Evolutionary conservation across 2,888 invertebrate species (phyloP).

Genomic region (Diaprepes abbreviatus): DNA sequence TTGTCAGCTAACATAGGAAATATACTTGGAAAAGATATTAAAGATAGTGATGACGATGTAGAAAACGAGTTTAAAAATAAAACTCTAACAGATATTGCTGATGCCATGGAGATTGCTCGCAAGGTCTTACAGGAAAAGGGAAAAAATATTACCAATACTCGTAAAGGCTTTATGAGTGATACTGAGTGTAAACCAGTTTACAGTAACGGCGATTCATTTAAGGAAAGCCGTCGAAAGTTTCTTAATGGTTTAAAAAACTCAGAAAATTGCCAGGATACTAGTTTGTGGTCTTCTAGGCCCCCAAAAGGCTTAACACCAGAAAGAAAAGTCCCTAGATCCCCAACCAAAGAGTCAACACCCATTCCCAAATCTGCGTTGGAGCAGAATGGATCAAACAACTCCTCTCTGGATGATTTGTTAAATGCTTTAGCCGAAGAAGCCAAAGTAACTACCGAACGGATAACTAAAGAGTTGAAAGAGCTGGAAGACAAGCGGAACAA

Average conservation of each 20-base stretch:
- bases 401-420: conserved; percentile 77
- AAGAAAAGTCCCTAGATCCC: conserved; percentile 52
- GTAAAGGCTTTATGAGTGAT: conserved; percentile 65
- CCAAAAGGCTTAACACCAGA: conserved; percentile 60
- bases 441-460: conserved; percentile 78
- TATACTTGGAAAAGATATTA: conserved; percentile 75
- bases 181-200: conserved; percentile 60
- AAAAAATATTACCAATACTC: conserved; percentile 61
- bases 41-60: conserved; percentile 51
- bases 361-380: conserved; percentile 56
- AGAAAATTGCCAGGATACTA: conserved; percentile 51
- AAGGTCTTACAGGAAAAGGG: conserved; percentile 66
- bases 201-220: conserved; percentile 60
- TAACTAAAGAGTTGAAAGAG: conserved; percentile 73
- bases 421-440: conserved; percentile 83
- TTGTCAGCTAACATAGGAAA: conserved; percentile 88
- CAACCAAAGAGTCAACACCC: conserved; percentile 60
- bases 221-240: conserved; percentile 63
- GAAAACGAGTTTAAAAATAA: conserved; percentile 59
- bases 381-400: conserved; percentile 50
- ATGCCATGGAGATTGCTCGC: conserved; percentile 67
- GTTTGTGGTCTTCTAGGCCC: conserved; percentile 59
- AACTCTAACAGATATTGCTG: conserved; percentile 66
- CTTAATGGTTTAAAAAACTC: conserved; percentile 60
- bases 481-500: conserved; percentile 62